phyloP scores from a whole-genome alignment of 2,113 vertebrate genomes.

The Megatriorchis doriae region DNA sequence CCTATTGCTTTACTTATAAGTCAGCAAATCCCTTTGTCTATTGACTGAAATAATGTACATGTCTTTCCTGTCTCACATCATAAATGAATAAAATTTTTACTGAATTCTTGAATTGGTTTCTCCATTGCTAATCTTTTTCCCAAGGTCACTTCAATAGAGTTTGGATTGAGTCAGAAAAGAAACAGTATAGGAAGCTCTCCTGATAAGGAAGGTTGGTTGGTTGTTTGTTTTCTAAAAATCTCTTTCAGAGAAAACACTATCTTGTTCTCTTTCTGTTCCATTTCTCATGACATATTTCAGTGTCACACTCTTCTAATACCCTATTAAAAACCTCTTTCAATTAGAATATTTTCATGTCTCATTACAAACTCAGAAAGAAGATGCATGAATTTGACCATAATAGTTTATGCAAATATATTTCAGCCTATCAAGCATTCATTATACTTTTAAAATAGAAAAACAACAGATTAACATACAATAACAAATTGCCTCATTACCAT shows the following conservation, averaged over 20 bases:
- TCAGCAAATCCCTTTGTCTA: neutral
- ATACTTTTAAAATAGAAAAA: conserved; percentile 18
- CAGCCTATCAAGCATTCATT: neutral
- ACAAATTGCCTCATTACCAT: neutral
- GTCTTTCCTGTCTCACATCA: neutral
- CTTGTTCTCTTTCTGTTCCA: neutral
- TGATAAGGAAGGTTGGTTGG: neutral
- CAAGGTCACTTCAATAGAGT: neutral
- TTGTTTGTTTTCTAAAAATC: neutral
- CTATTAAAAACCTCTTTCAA: neutral
- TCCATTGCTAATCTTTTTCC: neutral
- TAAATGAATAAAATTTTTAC: neutral
- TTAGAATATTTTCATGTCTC: conserved; percentile 1
- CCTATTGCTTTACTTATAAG: neutral
- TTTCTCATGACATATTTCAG: neutral
- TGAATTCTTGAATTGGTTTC: neutral
- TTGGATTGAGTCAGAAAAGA: neutral
- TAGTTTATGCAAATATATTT: conserved; percentile 9
- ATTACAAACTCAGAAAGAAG: neutral
- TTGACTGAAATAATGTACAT: neutral
- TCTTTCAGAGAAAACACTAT: neutral
- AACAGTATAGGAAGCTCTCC: neutral
- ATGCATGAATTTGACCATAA: neutral
- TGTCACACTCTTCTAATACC: neutral
- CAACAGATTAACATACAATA: neutral